Evolutionary conservation across 2,113 vertebrate species (phyloP).

Genomic region (Callipepla squamata): DNA sequence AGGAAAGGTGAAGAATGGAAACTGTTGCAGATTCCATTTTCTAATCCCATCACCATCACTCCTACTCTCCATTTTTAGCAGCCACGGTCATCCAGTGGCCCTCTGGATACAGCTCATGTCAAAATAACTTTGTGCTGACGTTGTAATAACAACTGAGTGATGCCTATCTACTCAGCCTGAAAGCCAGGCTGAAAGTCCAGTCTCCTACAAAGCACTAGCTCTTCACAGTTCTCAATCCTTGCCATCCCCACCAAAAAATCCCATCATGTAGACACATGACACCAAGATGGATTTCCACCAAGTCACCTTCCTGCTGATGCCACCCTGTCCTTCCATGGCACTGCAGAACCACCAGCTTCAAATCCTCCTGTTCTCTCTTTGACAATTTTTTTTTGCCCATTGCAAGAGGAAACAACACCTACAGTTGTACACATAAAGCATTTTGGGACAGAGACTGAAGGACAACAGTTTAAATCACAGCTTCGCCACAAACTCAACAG

Average conservation of each 20-base stretch:
- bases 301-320: neutral
- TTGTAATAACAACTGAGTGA: neutral
- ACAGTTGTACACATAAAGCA: neutral
- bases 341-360: neutral
- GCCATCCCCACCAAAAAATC: neutral
- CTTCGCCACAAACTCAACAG: neutral
- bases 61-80: neutral
- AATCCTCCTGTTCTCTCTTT: neutral
- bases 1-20: neutral
- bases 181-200: neutral
- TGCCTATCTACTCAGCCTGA: fast-evolving
- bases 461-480: neutral
- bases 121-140: neutral
- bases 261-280: no score
- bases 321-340: neutral
- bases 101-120: fast-evolving
- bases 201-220: neutral
- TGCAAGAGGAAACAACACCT: neutral
- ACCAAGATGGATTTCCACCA: neutral
- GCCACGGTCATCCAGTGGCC: neutral
- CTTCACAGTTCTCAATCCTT: neutral
- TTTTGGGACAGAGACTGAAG: neutral
- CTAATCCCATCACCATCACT: neutral
- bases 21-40: neutral
- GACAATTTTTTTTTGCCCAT: neutral